phyloP scores from a whole-genome alignment of 2,888 invertebrate species.

The Galeopsomyia nigrocyanea region DNA sequence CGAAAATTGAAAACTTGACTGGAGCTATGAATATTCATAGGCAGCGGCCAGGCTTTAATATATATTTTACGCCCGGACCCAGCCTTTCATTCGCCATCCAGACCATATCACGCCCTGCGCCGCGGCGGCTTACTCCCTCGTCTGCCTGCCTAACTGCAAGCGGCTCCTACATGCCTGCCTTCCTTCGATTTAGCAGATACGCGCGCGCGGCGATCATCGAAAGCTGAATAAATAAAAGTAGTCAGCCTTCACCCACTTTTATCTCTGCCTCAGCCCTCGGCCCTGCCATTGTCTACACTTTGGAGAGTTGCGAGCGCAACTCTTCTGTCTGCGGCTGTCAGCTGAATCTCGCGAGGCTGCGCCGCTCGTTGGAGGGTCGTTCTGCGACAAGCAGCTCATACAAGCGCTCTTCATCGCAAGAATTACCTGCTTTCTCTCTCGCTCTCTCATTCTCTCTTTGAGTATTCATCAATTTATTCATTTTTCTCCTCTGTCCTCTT shows the following conservation, averaged over 20 bases:
- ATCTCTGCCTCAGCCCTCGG: slow-evolving; percentile 22
- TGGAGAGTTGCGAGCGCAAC: slow-evolving; percentile 1
- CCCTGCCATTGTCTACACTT: slow-evolving; percentile 27
- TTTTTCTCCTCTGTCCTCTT: slow-evolving; percentile 21
- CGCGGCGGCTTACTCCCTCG: slow-evolving; percentile 43
- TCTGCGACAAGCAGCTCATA: slow-evolving; percentile 11
- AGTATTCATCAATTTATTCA: slow-evolving; percentile 47
- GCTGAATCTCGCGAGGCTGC: slow-evolving; percentile 46
- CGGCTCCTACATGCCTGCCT: slow-evolving; percentile 17
- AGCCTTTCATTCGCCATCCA: slow-evolving; percentile 43
- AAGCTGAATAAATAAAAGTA: slow-evolving; percentile 61
- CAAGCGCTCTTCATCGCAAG: slow-evolving; percentile 30
- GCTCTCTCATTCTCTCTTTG: no score
- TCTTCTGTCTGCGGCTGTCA: slow-evolving; percentile 48
- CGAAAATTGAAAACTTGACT: slow-evolving; percentile 66
- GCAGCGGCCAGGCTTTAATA: slow-evolving; percentile 57
- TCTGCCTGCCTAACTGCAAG: slow-evolving; percentile 15
- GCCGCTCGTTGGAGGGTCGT: slow-evolving; percentile 38
- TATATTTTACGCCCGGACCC: slow-evolving; percentile 62
- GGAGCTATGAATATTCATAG: slow-evolving; percentile 64
- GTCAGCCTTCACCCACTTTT: slow-evolving; percentile 15
- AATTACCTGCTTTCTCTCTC: slow-evolving; percentile 48
- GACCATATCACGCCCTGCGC: slow-evolving; percentile 37
- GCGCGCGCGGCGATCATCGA: slow-evolving; percentile 60
- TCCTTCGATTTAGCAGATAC: slow-evolving; percentile 54